Percentiles rank a stretch among this genome's conserved stretches.
Conservation (phyloP, 2,888 invertebrate genomes). For the Sesia apiformis region DNA sequence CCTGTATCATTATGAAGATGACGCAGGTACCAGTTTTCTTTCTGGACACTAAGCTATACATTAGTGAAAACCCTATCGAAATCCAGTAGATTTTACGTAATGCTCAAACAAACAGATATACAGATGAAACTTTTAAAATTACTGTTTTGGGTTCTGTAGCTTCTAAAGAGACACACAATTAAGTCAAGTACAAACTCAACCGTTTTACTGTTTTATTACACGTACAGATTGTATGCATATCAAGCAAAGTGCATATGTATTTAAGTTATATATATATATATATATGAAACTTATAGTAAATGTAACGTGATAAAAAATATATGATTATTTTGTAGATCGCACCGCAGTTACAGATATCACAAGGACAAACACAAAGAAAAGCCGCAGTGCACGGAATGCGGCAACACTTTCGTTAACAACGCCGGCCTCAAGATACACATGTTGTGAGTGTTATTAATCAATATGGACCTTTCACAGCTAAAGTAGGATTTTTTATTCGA, state of each 20-base stretch:
- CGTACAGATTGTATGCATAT: background rate
- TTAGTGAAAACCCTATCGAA: too few species aligned
- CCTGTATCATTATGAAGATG: too few species aligned
- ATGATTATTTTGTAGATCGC: slow-evolving; percentile 22
- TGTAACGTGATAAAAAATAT: background rate
- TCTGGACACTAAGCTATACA: too few species aligned
- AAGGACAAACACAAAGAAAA: slow-evolving; percentile 40
- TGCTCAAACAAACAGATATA: too few species aligned
- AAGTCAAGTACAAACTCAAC: too few species aligned
- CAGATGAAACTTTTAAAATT: too few species aligned
- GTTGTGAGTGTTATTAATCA: slow-evolving; percentile 32
- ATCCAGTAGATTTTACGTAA: too few species aligned
- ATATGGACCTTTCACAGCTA: background rate
- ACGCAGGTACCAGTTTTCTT: too few species aligned
- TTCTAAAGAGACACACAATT: too few species aligned
- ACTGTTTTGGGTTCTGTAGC: too few species aligned
- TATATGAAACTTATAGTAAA: too few species aligned
- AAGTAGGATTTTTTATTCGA: too few species aligned
- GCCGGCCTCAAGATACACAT: slow-evolving; percentile 39
- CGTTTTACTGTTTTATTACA: background rate
- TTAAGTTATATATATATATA: background rate
- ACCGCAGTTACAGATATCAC: slow-evolving; percentile 46
- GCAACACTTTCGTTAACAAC: slow-evolving; percentile 35
- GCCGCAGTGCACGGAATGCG: slow-evolving; percentile 35
- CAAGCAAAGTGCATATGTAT: background rate